A percentile compares a stretch with the other conserved stretches of the same genome.
These are phyloP conservation scores for Ommatoiulus sabulosus DNA, from an alignment of 2,888 invertebrate genomes.

Conservation along the genomic window DNA sequence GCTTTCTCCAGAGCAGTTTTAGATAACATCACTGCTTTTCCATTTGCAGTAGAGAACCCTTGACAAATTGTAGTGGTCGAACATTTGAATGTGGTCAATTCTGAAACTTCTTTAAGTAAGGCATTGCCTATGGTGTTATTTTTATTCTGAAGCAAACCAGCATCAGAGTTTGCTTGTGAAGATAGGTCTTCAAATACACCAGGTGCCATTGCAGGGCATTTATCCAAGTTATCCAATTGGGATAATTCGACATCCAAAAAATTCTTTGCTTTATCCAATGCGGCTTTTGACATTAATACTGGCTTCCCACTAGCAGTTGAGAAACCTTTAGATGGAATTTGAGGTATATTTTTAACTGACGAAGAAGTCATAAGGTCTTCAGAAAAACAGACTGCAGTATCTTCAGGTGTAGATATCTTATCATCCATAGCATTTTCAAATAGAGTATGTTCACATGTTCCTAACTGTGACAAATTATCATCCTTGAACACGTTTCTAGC, in stretches of 20 bases:
- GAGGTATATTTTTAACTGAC: background rate
- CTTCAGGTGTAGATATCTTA: background rate
- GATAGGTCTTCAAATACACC: background rate
- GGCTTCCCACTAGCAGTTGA: conserved; percentile 68
- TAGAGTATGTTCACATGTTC: too few relatives aligned
- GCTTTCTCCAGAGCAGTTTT: conserved; percentile 69
- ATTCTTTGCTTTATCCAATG: conserved; percentile 53
- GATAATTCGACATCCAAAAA: conserved; percentile 42
- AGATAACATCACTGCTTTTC: conserved; percentile 52
- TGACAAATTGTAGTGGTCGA: background rate
- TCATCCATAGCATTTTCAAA: too few relatives aligned
- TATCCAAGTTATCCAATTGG: background rate
- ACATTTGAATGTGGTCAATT: background rate
- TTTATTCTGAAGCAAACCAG: background rate
- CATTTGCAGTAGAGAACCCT: conserved; percentile 60
- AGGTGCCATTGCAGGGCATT: background rate
- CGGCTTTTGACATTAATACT: conserved; percentile 65
- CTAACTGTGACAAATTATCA: background rate
- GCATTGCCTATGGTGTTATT: background rate
- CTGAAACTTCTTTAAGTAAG: background rate
- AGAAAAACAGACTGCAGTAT: background rate
- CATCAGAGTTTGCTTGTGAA: background rate
- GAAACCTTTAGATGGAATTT: conserved; percentile 63
- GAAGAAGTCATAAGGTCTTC: background rate
- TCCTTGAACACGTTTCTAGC: conserved; percentile 60